Conservation (phyloP, 2,113 vertebrate genomes). For the Syngnathus floridae region DNA sequence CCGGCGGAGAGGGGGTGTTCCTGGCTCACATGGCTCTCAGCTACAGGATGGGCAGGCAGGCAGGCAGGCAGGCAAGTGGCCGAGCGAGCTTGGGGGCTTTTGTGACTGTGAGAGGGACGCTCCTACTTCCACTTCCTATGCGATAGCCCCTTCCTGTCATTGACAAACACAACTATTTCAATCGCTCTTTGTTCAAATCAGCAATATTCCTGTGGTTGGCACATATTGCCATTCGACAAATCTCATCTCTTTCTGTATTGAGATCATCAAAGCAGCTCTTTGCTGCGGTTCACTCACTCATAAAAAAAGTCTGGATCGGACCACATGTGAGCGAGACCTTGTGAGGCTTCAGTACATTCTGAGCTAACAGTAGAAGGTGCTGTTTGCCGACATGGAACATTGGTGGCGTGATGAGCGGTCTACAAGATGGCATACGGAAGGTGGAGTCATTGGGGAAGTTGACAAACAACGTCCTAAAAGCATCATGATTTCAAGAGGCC, state of each 20-base stretch:
- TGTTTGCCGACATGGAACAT: not conserved
- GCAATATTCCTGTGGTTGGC: not conserved
- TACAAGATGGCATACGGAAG: not conserved
- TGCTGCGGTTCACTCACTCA: constrained; percentile 42
- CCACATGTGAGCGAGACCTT: constrained; percentile 22
- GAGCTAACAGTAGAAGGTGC: not conserved
- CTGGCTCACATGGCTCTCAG: constrained; percentile 56
- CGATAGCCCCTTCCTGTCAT: constrained; percentile 71
- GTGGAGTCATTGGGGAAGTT: not conserved
- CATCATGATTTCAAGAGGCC: not conserved
- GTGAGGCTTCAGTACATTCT: not conserved
- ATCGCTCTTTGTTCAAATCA: constrained; percentile 27
- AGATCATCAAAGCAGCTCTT: constrained; percentile 37
- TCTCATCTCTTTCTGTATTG: not conserved
- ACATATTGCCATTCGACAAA: not conserved
- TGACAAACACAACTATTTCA: constrained; percentile 49
- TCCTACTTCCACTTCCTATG: constrained; percentile 73
- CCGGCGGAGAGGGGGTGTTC: constrained; percentile 61
- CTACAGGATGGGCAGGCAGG: constrained; percentile 61
- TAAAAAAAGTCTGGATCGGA: not conserved
- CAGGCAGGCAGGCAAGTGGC: no score
- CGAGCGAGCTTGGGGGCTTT: constrained; percentile 19
- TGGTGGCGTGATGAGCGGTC: not conserved
- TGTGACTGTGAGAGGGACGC: constrained; percentile 43
- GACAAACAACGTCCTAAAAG: not conserved